Conservation (phyloP, 2,888 invertebrate genomes). For the Thymelicus sylvestris region DNA sequence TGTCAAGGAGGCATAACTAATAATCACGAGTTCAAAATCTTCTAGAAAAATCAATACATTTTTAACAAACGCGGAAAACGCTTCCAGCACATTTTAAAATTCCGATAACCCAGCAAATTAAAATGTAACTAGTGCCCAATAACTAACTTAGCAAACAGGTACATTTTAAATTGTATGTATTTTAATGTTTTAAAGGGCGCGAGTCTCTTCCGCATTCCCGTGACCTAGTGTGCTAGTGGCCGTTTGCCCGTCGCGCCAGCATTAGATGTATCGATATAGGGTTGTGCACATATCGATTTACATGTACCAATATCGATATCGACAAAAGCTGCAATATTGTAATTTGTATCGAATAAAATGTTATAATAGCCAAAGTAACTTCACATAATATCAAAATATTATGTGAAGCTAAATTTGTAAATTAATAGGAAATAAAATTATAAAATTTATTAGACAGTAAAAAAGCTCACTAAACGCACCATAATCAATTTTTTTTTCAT, state of each 20-base stretch:
- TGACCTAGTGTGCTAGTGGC: conserved; percentile 82
- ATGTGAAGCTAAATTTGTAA: too few relatives aligned
- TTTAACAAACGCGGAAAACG: too few relatives aligned
- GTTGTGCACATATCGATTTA: too few relatives aligned
- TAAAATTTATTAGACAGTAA: too few relatives aligned
- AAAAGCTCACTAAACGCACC: too few relatives aligned
- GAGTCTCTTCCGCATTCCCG: conserved; percentile 73
- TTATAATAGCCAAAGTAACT: too few relatives aligned
- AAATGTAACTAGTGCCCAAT: background rate
- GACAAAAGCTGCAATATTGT: background rate
- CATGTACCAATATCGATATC: background rate
- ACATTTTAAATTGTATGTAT: background rate
- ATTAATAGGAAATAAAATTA: too few relatives aligned
- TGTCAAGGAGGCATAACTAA: too few relatives aligned
- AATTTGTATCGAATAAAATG: background rate
- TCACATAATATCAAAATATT: too few relatives aligned
- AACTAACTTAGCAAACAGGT: background rate
- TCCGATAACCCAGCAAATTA: background rate
- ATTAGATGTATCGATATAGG: conserved; percentile 34
- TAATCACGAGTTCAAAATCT: too few relatives aligned
- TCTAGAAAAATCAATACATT: too few relatives aligned
- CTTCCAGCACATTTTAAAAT: background rate
- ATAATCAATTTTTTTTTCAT: too few relatives aligned
- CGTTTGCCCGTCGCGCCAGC: conserved; percentile 65
- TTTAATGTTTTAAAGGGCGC: conserved; percentile 42